Evolutionary conservation across 1,140 invertebrate species (phyloP), one percentile per base, ranked within the genome.

Genomic region (Metopolophium dirhodum): DNA sequence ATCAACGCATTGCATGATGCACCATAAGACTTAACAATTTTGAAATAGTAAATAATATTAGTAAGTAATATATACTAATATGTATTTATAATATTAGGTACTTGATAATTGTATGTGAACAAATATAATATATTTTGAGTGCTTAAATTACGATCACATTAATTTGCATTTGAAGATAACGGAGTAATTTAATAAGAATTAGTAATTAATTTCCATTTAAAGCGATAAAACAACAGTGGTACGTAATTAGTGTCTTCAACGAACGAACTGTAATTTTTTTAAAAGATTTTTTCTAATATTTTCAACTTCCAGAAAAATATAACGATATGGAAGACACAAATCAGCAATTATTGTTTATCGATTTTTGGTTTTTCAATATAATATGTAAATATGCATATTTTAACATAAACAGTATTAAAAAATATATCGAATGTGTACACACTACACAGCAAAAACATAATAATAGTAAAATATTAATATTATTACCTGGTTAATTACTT

Each of bases 141-240:
- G n/a, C n/a, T 77, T 77, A 18, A n/a, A 77, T 77, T n/a, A 2
- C 14, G 30, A n/a, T 68, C 9, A 68, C 30, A 68, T 30, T 30
- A 68, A 68, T 68, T 68, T 14, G 30, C 30, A n/a, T n/a, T 77
- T 20, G 14, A 18, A 20, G 14, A 77, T 77, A 77, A 77, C 14
- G 4, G 61, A n/a, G n/a, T 77, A 77, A 35, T 77, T 77, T 77
- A 77, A 77, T 77, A 77, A 77, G 30, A 77, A 18, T 77, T 77
- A 18, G 61, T n/a, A 77, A 77, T 77, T 77, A n/a, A 77, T 77
- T n/a, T 77, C 7, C 14, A n/a, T 20, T 77, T n/a, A n/a, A 77
- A 35, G 61, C n/a, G 61, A 77, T 77, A 77, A 77, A 77, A 77
- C n/a, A 77, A n/a, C 30, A 77, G 61, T 77, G 61, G n/a, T 77